Base-by-base conservation (phyloP, 2,888 invertebrate species). In the Polymixis lichenea region DNA sequence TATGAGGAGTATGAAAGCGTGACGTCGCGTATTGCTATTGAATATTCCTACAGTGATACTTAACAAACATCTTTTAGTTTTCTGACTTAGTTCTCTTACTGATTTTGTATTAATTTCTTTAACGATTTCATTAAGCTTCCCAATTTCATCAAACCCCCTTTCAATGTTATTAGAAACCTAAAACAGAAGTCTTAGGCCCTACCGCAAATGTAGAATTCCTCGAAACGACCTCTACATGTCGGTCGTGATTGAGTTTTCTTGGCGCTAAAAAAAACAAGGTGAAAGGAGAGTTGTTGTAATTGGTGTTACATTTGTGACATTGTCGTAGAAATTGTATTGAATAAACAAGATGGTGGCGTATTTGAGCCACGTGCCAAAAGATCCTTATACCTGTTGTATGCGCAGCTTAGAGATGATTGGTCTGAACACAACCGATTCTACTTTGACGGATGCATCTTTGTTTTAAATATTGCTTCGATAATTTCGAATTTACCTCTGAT, bases 1-100 rank as follows among this genome's bases (percentile, higher is more conserved):
- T 56, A 53, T 66, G 46, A 49, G 51, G 13, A 19, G n/a, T 51
- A 56, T 46, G 58, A 51, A 72, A 70, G 56, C n/a, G 25, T 75
- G 49, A 56, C 15, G 55, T n/a, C 53, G 0, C 9, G 9, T 56
- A 46, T 51, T 38, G 28, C 43, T 51, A 56, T 56, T 15, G 51
- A n/a, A 61, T 61, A n/a, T 46, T 53, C 3, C 19, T 28, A 49
- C 0, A 22, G 0, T 22, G 13, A 38, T 38, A 46, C 11, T 46
- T 46, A 13, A 38, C 32, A 38, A n/a, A 8, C 15, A n/a, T 62
- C 8, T 61, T 61, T 38, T 22, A 15, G 43, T 46, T 46, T 1
- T 46, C 43, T 11, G 9, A 43, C 9, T 43, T 43, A 9, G 11
- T 43, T 46, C 43, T 46, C 0, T 46, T 46, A 46, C 43, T 9